Conservation (phyloP, 2,797 vertebrate genomes). For the Phaenicophaeus curvirostris region DNA sequence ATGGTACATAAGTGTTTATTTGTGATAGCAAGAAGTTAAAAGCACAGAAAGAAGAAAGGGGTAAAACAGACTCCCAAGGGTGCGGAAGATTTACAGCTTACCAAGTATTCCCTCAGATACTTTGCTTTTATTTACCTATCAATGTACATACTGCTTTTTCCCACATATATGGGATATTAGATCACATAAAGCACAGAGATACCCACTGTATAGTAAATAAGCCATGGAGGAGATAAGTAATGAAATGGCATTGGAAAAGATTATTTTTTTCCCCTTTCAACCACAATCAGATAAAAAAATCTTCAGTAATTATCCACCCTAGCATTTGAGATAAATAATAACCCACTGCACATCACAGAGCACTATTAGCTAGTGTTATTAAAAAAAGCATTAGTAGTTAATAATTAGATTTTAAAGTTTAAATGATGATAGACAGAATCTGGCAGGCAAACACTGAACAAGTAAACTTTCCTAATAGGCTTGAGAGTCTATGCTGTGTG, state of each 20-base stretch:
- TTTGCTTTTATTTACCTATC: not conserved
- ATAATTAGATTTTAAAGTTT: not conserved
- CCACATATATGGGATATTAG: not conserved
- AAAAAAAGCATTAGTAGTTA: not conserved
- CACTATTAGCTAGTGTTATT: not conserved
- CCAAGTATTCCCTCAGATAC: not conserved
- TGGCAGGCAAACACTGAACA: not conserved
- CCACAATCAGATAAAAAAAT: not conserved
- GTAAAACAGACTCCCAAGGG: not conserved
- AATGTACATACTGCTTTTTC: not conserved
- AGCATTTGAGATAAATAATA: not conserved
- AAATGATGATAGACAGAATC: not conserved
- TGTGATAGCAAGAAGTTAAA: not conserved
- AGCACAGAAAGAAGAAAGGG: not conserved
- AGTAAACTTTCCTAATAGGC: not conserved
- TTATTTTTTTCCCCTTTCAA: not conserved
- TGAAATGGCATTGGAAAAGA: not conserved
- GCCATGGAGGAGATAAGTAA: not conserved
- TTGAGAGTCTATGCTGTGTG: not conserved
- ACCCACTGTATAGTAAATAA: not conserved
- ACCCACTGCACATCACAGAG: not conserved
- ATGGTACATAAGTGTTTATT: not conserved
- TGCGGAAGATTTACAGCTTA: not conserved
- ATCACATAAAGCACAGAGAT: constrained; percentile 9
- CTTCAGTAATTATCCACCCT: not conserved